Evolutionary conservation across 2,797 vertebrate species (phyloP).

Genomic region (Pyrocephalus nanus): DNA sequence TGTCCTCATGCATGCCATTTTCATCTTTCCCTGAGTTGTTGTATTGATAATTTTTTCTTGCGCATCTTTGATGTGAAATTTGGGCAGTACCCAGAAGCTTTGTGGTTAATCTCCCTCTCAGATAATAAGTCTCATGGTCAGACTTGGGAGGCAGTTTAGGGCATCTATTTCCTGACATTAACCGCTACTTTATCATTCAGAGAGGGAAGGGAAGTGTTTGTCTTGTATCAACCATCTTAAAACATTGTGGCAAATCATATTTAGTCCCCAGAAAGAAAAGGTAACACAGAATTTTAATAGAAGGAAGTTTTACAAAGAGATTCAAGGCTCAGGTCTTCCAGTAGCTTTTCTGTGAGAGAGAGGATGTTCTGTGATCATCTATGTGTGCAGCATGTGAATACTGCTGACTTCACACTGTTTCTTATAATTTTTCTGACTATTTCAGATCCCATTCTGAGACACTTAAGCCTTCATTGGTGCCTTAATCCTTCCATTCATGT

Average conservation of each 20-base stretch:
- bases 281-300: not conserved
- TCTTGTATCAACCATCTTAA: not conserved
- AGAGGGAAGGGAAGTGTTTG: not conserved
- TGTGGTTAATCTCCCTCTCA: not conserved
- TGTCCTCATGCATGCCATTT: not conserved
- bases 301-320: not conserved
- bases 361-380: not conserved
- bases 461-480: not conserved
- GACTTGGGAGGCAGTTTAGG: not conserved
- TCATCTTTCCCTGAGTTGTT: not conserved
- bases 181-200: not conserved
- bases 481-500: not conserved
- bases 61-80: not conserved
- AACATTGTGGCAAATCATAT: not conserved
- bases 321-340: not conserved
- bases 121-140: not conserved
- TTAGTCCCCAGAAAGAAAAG: not conserved
- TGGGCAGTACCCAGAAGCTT: not conserved
- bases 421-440: not conserved
- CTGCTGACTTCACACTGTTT: not conserved
- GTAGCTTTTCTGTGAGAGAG: not conserved
- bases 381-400: not conserved
- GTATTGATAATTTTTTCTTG: not conserved
- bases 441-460: not conserved
- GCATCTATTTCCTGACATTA: slow-evolving; percentile 13